Conservation (phyloP, 2,888 invertebrate genomes). For the Chydorus sphaericus region DNA sequence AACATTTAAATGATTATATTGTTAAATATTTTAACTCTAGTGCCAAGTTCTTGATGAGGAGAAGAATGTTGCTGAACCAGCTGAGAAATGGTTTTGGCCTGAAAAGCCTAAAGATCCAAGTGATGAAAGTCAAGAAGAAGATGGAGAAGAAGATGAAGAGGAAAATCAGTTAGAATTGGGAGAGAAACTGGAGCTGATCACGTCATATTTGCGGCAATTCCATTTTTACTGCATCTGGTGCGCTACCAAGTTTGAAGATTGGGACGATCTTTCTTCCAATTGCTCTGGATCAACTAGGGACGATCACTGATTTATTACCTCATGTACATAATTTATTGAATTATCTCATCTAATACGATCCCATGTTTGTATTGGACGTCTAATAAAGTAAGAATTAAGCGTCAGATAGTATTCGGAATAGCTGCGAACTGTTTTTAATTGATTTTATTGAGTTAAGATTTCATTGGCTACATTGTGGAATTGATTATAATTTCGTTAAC, state of each 20-base stretch:
- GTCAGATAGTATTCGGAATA: no score
- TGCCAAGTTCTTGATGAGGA: constrained; percentile 42
- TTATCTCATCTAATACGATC: no score
- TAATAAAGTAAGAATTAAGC: no score
- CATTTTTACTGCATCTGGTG: constrained; percentile 70
- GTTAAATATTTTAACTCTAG: no score
- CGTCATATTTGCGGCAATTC: constrained; percentile 47
- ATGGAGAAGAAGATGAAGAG: constrained; percentile 23
- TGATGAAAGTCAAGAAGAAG: constrained; percentile 21
- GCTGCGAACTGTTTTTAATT: no score
- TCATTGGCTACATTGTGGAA: no score
- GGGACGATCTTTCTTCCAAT: constrained; percentile 40
- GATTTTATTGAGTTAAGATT: no score
- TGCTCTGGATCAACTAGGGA: constrained; percentile 50
- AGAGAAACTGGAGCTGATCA: constrained; percentile 45
- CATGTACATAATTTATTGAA: not conserved
- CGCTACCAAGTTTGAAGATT: constrained; percentile 48
- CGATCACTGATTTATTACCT: constrained; percentile 35
- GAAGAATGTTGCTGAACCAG: constrained; percentile 33
- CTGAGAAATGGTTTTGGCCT: constrained; percentile 42
- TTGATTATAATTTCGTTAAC: no score
- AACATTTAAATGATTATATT: no score
- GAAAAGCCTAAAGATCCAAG: constrained; percentile 22
- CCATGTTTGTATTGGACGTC: no score
- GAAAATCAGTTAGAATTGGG: constrained; percentile 28